A percentile compares a stretch with the other conserved stretches of the same genome.
Evolutionary conservation across 2,797 vertebrate species (phyloP).

Genomic region (Telmatherina bonti): DNA sequence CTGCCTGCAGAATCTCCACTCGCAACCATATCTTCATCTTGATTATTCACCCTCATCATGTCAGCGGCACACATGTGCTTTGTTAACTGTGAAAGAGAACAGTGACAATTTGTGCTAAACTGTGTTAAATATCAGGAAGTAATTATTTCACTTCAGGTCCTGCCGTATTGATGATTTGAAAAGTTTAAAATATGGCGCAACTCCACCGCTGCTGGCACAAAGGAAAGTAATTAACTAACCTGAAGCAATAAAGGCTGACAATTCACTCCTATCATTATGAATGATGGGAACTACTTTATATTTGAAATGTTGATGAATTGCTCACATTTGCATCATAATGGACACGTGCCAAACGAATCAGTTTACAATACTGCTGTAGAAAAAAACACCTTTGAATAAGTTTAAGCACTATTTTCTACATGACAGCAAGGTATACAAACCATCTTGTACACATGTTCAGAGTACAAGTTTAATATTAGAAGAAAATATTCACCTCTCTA

Average conservation of each 20-base stretch:
- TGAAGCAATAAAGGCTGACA: constrained; percentile 8
- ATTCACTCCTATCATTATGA: not conserved
- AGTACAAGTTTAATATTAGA: not conserved
- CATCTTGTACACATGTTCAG: not conserved
- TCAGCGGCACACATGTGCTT: constrained; percentile 46
- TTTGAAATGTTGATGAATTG: constrained; percentile 6
- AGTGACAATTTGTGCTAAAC: constrained; percentile 28
- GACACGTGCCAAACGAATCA: not conserved
- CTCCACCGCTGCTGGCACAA: constrained; percentile 3
- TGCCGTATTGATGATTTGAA: constrained; percentile 25
- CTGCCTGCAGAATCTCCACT: constrained; percentile 19
- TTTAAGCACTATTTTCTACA: not conserved
- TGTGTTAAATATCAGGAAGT: constrained; percentile 24
- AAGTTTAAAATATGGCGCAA: constrained; percentile 9
- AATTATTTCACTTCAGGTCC: constrained; percentile 26
- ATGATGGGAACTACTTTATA: not conserved
- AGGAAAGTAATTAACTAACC: constrained; percentile 3
- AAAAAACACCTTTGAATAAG: not conserved
- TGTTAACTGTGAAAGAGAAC: constrained; percentile 48
- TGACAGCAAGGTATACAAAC: not conserved
- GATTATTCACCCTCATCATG: constrained; percentile 48
- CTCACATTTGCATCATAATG: not conserved
- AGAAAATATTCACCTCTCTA: not conserved
- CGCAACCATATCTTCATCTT: constrained; percentile 41
- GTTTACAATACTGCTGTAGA: not conserved